Percentiles rank a stretch among this genome's conserved stretches.
These are phyloP conservation scores for Centroberyx gerrardi DNA, from an alignment of 2,797 vertebrate genomes.

Conservation along the genomic window DNA sequence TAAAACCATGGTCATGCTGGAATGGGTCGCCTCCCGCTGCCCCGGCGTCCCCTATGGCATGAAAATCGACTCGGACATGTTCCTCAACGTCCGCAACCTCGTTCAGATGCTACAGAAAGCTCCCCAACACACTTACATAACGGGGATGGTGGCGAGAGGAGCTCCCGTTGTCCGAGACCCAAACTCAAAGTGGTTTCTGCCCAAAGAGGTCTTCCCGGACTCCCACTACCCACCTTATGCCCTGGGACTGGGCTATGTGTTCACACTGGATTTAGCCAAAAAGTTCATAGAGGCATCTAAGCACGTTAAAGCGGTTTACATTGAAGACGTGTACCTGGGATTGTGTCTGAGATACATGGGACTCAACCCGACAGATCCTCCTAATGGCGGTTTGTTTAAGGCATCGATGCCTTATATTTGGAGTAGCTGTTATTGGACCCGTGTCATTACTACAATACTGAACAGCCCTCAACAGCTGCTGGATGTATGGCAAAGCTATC, in stretches of 20 bases:
- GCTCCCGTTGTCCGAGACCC: conserved; percentile 43
- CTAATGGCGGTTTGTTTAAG: conserved; percentile 13
- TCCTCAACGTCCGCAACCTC: conserved; percentile 79
- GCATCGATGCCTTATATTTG: rapidly evolving
- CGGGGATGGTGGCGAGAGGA: conserved; percentile 35
- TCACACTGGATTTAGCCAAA: conserved; percentile 73
- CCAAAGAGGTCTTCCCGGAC: conserved; percentile 52
- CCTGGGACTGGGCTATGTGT: conserved; percentile 78
- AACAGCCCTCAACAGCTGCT: conserved; percentile 34
- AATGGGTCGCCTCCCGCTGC: conserved; percentile 76
- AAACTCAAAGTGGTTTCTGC: conserved; percentile 73
- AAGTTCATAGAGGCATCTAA: conserved; percentile 59
- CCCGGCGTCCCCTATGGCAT: conserved; percentile 71
- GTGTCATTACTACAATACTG: conserved; percentile 51
- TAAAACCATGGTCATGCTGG: conserved; percentile 81
- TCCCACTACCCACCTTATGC: conserved; percentile 70
- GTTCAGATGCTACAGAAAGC: conserved; percentile 36
- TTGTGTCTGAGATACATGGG: conserved; percentile 75
- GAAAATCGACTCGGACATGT: conserved; percentile 81
- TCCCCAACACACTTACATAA: conserved; percentile 42
- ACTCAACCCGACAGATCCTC: conserved; percentile 38
- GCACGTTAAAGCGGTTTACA: conserved; percentile 64
- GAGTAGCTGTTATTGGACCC: conserved; percentile 47
- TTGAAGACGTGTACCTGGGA: conserved; percentile 85
- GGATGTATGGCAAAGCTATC: conserved; percentile 46